Percentiles rank a stretch among this genome's conserved stretches.
Evolutionary conservation across 2,797 vertebrate species (phyloP).

Genomic region (Ceryle rudis): DNA sequence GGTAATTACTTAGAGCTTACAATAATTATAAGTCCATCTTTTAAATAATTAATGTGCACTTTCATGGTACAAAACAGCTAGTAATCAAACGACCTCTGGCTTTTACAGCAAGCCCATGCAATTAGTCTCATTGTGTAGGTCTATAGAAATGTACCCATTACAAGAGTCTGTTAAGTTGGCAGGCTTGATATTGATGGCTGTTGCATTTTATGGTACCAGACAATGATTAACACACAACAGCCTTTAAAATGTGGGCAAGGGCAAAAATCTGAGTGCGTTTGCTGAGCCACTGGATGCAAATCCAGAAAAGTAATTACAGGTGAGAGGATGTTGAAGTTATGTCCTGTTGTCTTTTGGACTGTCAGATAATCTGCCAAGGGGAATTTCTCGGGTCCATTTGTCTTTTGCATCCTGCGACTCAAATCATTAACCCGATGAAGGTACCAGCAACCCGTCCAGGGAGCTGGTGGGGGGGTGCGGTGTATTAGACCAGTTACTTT

Average conservation of each 20-base stretch:
- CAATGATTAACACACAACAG: slow-evolving; percentile 40
- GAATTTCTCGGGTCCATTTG: background rate
- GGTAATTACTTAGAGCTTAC: slow-evolving; percentile 81
- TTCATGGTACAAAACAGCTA: slow-evolving; percentile 77
- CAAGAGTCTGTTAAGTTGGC: slow-evolving; percentile 62
- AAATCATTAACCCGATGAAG: background rate
- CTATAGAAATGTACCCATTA: slow-evolving; percentile 74
- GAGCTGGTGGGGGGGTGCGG: rapidly evolving
- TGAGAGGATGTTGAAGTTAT: background rate
- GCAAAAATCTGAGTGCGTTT: background rate
- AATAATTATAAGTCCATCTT: slow-evolving; percentile 83
- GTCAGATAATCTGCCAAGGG: background rate
- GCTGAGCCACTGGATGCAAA: background rate
- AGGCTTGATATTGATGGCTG: slow-evolving; percentile 33
- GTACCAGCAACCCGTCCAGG: background rate
- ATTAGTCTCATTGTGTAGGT: slow-evolving; percentile 77
- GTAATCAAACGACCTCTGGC: slow-evolving; percentile 80
- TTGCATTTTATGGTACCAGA: slow-evolving; percentile 53
- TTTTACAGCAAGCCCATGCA: slow-evolving; percentile 70
- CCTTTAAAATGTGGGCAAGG: background rate
- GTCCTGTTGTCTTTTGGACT: background rate
- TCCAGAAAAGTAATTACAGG: background rate
- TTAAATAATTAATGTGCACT: slow-evolving; percentile 83
- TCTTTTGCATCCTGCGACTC: background rate
- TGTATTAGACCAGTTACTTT: background rate